Base-by-base conservation (phyloP, 2,113 vertebrate species). In the Holacanthus passer region DNA sequence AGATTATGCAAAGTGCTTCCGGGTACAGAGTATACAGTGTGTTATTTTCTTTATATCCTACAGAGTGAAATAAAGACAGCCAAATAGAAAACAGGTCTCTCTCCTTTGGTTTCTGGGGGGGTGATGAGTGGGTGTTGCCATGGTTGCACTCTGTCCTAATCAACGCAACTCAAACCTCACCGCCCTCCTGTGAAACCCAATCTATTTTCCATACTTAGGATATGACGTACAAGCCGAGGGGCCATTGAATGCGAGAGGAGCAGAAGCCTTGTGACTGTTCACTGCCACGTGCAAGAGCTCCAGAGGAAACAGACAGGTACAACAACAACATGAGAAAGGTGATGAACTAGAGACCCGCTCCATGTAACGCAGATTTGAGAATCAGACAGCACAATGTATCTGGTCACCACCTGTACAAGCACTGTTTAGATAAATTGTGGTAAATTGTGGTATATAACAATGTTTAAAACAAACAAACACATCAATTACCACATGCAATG, bases 191-290 rank as follows among this genome's bases (percentile, higher is more conserved):
- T 90, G 83, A 93, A 93, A 91, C 87, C 79, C 69, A 83, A 93
- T 86, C 81, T 32, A 82, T 89, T 91, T 91, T 92, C 85, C 62
- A 87, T 87, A 62, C 77, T 79, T 27, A 85, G 87, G 73, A 87
- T 81, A 77, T 91, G 83, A 88, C 73, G 58, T 84, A 75, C 60
- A 50, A 69, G 64, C 35, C 29, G 58, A 79, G 65, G 79, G 71
- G 56, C 77, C 48, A 73, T n/a, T 48, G 65, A 80, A 77, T 45
- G 50, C 65, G 31, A n/a, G 37, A 22, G 31, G 16, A 81, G 60
- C 37, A 53, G 27, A 43, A 17, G 83, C 68, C 74, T 64, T 12
- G 52, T 80, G 82, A 87, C 64, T 50, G 29, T 43, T 71, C 11
- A 43, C 37, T 39, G 43, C 64, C 82, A 84, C 48, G 19, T 87